Evolutionary conservation across 2,113 vertebrate genomes (phyloP), one percentile per base, ranked within the genome.

Genomic region (Ancistrus triradiatus): DNA sequence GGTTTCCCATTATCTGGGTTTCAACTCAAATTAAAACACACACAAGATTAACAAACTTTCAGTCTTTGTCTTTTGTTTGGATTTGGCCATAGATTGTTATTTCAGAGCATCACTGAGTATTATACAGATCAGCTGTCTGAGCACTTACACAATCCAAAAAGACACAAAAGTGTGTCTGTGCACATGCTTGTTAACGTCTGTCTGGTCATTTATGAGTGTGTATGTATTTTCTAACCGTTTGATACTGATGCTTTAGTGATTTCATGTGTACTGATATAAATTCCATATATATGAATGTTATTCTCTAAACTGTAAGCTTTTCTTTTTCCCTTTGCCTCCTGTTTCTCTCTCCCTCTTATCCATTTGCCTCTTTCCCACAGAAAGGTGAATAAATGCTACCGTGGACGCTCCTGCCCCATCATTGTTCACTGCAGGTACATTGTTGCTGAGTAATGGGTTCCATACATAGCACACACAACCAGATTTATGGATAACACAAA

Each of bases 301-400:
- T 17, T 27, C 14, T 35, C 51, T 24, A 63, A 57, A 57, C 4
- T 35, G 17, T 18, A 21, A 24, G 6, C 4, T 2, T 38, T 49
- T 37, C 55, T 35, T 13, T 56, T 38, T 38, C 35, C 11, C 3
- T 13, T 38, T 3, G 3, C 24, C 13, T 49, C 19, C 50, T 40
- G 17, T 28, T 40, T 22, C 7, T 56, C 13, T 35, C 10, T 66
- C 27, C 27, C 15, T 59, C 19, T 48, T 3, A 17, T 27, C 49
- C 35, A n/a, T n/a, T 42, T 28, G 90, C 73, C 87, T 61, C 80
- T 87, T 77, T 76, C 70, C 87, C 79, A 77, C 88, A 99, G 96
- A 86, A 99, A 99, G 88, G 95, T 99, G 83, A 99, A 98, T 83
- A 99, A 99, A 84, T 98, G 95, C 86, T 99, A 97, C 90, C 81